phyloP scores from a whole-genome alignment of 2,113 vertebrate species.

The Vombatus ursinus region DNA sequence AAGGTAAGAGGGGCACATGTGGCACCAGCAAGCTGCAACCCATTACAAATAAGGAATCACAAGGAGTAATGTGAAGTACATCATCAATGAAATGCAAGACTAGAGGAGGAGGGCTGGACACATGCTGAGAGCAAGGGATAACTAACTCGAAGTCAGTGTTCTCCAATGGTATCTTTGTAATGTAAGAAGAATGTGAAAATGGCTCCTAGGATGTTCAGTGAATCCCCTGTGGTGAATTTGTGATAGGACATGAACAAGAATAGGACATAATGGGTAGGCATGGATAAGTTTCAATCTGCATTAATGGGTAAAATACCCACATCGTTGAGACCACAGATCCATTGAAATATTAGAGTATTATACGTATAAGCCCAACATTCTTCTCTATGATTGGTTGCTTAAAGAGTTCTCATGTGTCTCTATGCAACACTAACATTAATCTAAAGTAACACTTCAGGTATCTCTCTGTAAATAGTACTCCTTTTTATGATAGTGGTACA shows the following conservation, averaged over 20 bases:
- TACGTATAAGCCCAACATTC: background rate
- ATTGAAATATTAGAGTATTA: background rate
- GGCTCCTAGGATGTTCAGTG: background rate
- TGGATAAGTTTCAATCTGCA: background rate
- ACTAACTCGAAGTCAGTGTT: background rate
- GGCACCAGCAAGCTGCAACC: background rate
- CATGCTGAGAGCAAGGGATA: background rate
- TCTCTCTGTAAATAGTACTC: background rate
- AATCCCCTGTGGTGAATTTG: background rate
- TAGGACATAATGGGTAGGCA: background rate
- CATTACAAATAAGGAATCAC: background rate
- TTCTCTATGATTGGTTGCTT: background rate
- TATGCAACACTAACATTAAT: no score
- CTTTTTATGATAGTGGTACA: background rate
- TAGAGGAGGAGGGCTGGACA: background rate
- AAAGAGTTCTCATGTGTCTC: background rate
- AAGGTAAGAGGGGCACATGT: background rate
- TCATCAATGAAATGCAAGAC: background rate
- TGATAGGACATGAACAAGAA: background rate
- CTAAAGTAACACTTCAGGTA: background rate
- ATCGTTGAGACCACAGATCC: background rate
- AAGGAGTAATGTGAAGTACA: background rate
- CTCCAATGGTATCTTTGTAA: background rate
- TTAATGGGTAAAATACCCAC: background rate
- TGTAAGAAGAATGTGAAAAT: background rate